A percentile compares a stretch with the other conserved stretches of the same genome.
phyloP scores from a whole-genome alignment of 2,113 vertebrate species.

The Dicerorhinus sumatrensis region DNA sequence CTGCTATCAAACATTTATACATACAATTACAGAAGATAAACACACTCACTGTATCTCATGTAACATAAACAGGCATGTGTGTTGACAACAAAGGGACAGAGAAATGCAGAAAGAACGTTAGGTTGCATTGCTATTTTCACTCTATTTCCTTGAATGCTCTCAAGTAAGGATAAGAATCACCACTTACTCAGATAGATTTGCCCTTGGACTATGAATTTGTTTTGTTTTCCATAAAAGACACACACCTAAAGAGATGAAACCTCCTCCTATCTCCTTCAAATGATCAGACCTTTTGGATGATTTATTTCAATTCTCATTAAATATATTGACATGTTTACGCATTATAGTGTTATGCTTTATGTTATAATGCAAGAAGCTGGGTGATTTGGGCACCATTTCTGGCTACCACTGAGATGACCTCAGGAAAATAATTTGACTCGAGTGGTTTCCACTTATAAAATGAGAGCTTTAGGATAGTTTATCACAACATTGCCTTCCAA shows the following conservation, averaged over 20 bases:
- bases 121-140: background rate
- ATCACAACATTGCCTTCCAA: background rate
- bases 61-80: conserved; percentile 73
- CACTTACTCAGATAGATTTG: background rate
- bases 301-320: background rate
- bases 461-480: background rate
- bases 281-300: background rate
- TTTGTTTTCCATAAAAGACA: conserved; percentile 40
- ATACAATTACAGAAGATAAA: conserved; percentile 79
- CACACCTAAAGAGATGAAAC: background rate
- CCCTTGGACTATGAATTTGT: conserved; percentile 7
- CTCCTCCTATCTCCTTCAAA: background rate
- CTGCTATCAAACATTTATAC: conserved; percentile 82
- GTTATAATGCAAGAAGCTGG: background rate
- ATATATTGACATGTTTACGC: background rate
- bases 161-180: background rate
- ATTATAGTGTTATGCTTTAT: background rate
- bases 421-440: background rate
- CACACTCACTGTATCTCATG: conserved; percentile 65
- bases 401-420: background rate
- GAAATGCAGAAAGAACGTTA: background rate
- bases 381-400: background rate
- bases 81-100: conserved; percentile 60
- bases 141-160: background rate
- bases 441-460: background rate